Percentiles rank a stretch among this genome's conserved stretches.
Evolutionary conservation across 2,797 vertebrate genomes (phyloP).

Genomic region (Apogon talboti): DNA sequence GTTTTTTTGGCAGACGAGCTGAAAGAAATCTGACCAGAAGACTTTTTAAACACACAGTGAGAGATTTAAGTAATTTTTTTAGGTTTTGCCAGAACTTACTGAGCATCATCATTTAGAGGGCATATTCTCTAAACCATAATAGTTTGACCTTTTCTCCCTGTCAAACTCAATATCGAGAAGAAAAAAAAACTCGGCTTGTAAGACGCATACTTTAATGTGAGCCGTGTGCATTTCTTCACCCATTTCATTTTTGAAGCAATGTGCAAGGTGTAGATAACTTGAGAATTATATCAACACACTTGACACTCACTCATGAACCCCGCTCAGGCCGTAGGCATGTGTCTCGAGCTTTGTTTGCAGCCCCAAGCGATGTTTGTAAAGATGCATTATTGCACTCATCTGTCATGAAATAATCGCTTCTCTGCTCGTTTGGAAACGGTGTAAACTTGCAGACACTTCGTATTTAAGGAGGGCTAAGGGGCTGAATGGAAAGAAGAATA

Average conservation of each 20-base stretch:
- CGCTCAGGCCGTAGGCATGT: constrained; percentile 34
- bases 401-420: constrained; percentile 42
- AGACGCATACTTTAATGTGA: constrained; percentile 1
- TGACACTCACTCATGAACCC: constrained; percentile 43
- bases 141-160: constrained; percentile 17
- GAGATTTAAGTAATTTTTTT: not conserved
- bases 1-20: constrained; percentile 1
- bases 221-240: not conserved
- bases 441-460: constrained; percentile 8
- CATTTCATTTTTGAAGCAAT: constrained; percentile 36
- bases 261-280: constrained; percentile 31
- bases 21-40: constrained; percentile 16
- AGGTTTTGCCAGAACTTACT: not conserved
- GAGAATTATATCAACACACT: constrained; percentile 38
- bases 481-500: constrained; percentile 4
- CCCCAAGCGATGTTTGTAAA: constrained; percentile 50
- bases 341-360: constrained; percentile 55
- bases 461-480: constrained; percentile 4
- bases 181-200: constrained; percentile 1
- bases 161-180: constrained; percentile 2
- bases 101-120: constrained; percentile 7
- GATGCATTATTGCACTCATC: constrained; percentile 46
- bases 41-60: not conserved
- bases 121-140: constrained; percentile 3
- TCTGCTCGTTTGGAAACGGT: constrained; percentile 25